phyloP scores from a whole-genome alignment of 2,113 vertebrate species.

The Herpetotheres cachinnans region DNA sequence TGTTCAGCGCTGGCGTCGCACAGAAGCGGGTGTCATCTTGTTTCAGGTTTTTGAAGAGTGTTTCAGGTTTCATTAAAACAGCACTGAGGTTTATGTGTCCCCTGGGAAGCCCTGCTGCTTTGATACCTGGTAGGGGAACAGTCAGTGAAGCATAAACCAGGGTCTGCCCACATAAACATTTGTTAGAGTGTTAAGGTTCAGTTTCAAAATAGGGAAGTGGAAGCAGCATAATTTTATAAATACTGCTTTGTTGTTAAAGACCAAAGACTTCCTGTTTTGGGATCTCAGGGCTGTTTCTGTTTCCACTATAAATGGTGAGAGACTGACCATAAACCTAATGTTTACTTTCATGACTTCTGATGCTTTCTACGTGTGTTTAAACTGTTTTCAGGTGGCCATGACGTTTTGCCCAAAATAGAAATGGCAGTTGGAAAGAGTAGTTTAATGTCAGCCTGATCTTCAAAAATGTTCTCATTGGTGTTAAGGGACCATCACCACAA shows the following conservation, averaged over 20 bases:
- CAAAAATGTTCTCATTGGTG: background rate
- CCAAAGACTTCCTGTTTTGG: constrained; percentile 31
- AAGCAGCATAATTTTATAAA: background rate
- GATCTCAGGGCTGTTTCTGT: background rate
- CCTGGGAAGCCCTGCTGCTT: background rate
- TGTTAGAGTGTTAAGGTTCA: background rate
- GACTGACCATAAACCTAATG: background rate
- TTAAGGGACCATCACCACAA: background rate
- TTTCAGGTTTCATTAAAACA: background rate
- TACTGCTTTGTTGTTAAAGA: background rate
- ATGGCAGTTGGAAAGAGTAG: background rate
- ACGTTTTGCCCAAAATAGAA: background rate
- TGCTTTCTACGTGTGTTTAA: background rate
- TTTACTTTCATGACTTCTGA: background rate
- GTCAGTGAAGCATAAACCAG: background rate
- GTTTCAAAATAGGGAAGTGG: constrained; percentile 7
- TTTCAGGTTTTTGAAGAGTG: background rate
- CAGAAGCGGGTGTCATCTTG: background rate
- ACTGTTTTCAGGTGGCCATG: background rate
- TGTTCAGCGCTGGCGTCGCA: background rate
- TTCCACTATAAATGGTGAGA: background rate
- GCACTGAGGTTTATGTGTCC: background rate
- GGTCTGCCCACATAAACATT: background rate
- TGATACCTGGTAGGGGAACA: background rate
- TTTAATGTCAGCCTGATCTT: background rate